Evolutionary conservation across 1,140 invertebrate species (phyloP), one percentile per base, ranked within the genome.

Genomic region (Penaeus indicus): DNA sequence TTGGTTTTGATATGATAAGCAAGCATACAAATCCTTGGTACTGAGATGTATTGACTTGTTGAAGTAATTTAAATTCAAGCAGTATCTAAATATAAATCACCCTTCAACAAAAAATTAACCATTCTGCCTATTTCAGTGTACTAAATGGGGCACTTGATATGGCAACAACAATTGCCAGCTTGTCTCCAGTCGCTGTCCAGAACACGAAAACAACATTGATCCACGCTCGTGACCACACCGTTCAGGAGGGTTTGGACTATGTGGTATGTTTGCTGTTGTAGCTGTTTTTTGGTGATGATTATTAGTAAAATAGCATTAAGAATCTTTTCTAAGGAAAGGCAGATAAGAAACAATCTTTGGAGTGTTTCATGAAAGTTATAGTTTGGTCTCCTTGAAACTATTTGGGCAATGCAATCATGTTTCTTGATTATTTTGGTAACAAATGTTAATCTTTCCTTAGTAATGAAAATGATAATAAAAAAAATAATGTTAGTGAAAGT

Each of bases 131-230:
- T 80, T 60, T 54, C 81, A 91, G 82, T 90, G 96, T 97, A 93
- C 91, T 99, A 18, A 93, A 94, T 62, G 94, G 94, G 84, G 96
- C 96, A 0, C 84, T 98, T 1, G 94, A 95, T 54, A 85, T 97
- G 84, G 98, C 97, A 42, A 94, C 94, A 91, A 91, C 93, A 67
- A 99, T 99, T 91, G 97, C 98, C 21, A 92, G 92, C n/a, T 98
- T 98, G 93, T 98, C 97, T 94, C 98, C 98, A 16, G 96, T 99
- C 47, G 98, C 98, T 4, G 96, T 99, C 21, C 98, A 99, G 93
- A 95, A 95, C 16, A 96, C 97, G 0, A 99, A 99, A 93, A 93
- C 95, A 82, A 96, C 94, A 91, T 90, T 99, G 19, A 94, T 97
- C 61, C 98, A 97, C 93, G 97, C 97, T 8, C 94, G 97, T 91